Base-by-base conservation (phyloP, 2,888 invertebrate genomes). In the Archaeoteleia sp. region DNA sequence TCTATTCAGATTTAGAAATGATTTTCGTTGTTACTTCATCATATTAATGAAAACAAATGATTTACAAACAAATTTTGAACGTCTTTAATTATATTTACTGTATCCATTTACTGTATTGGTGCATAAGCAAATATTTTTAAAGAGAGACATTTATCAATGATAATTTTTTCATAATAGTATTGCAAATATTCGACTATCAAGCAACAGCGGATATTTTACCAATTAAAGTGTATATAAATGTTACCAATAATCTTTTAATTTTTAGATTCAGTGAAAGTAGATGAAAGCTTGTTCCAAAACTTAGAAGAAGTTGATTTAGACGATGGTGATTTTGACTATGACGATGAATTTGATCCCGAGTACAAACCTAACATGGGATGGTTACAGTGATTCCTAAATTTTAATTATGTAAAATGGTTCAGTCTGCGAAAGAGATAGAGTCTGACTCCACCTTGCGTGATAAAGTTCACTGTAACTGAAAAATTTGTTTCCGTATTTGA, bases 281-380 rank as follows among this genome's bases (percentile, higher is more conserved):
- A 97, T 86, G 96, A 97, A 85, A 93, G 95, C 12, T 86, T 97
- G 10, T 97, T 97, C 84, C 95, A 96, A 90, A 93, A 95, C 83
- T 85, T 95, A 76, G 95, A 94, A 72, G 95, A 95, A 81, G 86
- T 95, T 48, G 95, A 94, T 75, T 87, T 92, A 42, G 88, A 88
- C 67, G 91, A 91, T 6, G 90, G 91, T 67, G 91, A 92, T 39
- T n/a, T n/a, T n/a, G n/a, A n/a, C n/a, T n/a, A n/a, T n/a, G n/a
- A n/a, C n/a, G 89, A 89, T 67, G 88, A 89, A 7, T 86, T 87
- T 74, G 89, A 88, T 70, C 78, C 80, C 73, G 92, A 93, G 82
- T 93, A 90, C 84, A 90, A 87, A 78, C 87, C 87, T 27, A 78
- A 78, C 69, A 62, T 70, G 58, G 80, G 82, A n/a, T 6, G 78